These are phyloP conservation scores for Suillia variegata DNA, from an alignment of 2,888 invertebrate species.

Conservation along the genomic window DNA sequence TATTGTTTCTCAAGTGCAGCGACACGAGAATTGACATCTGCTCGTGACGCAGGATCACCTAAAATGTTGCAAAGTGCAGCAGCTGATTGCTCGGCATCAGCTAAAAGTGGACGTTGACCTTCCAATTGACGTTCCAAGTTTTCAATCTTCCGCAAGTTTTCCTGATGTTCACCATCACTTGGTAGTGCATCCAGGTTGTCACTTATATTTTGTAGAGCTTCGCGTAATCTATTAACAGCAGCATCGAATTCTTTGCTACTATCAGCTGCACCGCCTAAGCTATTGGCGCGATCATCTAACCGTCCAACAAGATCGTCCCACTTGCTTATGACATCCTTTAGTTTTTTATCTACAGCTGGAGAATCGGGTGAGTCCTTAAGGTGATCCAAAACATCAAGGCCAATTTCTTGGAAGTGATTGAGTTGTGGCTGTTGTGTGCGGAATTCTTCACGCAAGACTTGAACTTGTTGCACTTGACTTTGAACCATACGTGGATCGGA, in stretches of 20 bases:
- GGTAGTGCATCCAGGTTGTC: conserved; percentile 86
- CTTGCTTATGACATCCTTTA: conserved; percentile 72
- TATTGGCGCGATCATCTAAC: conserved; percentile 86
- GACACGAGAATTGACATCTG: conserved; percentile 89
- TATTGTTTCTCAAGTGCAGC: conserved; percentile 86
- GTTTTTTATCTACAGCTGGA: conserved; percentile 72
- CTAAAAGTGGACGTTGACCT: conserved; percentile 84
- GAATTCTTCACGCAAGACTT: conserved; percentile 94
- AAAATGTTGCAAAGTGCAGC: conserved; percentile 83
- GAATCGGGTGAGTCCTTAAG: conserved; percentile 68
- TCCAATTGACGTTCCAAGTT: conserved; percentile 86
- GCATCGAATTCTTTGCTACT: conserved; percentile 93
- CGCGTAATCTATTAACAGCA: conserved; percentile 78
- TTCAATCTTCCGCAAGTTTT: conserved; percentile 85
- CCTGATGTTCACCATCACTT: conserved; percentile 81
- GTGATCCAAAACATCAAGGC: conserved; percentile 72
- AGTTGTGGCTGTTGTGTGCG: conserved; percentile 89
- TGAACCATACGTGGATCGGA: conserved; percentile 95
- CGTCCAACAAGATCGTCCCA: conserved; percentile 84
- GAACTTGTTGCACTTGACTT: conserved; percentile 93
- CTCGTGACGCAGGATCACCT: conserved; percentile 86
- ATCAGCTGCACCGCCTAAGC: conserved; percentile 88
- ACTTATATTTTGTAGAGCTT: conserved; percentile 85
- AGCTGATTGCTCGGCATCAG: conserved; percentile 90
- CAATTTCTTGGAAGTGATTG: conserved; percentile 81